These are phyloP conservation scores for Steinernema feltiae DNA, from an alignment of 1,140 invertebrate species.

Conservation along the genomic window DNA sequence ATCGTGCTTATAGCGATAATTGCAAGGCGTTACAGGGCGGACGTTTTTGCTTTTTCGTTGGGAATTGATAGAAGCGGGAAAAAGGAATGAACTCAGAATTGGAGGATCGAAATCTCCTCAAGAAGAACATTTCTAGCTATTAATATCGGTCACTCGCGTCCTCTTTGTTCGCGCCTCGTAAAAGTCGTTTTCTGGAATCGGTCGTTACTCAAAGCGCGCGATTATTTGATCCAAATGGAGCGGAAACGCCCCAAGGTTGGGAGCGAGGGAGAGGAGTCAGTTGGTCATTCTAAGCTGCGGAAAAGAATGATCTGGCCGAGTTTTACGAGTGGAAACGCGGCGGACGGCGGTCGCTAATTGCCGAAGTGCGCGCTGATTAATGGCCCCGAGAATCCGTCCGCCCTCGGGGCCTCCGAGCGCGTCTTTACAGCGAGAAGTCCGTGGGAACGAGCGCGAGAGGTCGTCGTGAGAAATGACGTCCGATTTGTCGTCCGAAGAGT, in stretches of 20 bases:
- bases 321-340: background rate
- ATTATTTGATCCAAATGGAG: conserved; percentile 4
- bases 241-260: background rate
- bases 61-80: too few species aligned
- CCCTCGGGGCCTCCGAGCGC: background rate
- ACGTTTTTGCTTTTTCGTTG: too few species aligned
- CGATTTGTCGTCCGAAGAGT: conserved; percentile 1
- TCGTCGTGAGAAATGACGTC: background rate
- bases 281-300: too few species aligned
- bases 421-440: conserved; percentile 3
- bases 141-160: too few species aligned
- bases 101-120: too few species aligned
- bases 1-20: background rate
- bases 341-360: background rate
- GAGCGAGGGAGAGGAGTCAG: background rate
- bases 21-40: background rate
- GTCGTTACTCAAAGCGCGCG: background rate
- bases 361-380: background rate
- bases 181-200: background rate
- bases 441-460: too few species aligned
- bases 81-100: too few species aligned
- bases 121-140: too few species aligned
- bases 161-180: background rate
- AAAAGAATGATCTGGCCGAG: too few species aligned
- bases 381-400: background rate